phyloP scores from a whole-genome alignment of 2,113 vertebrate species.

The Microcebus ravelobensis region DNA sequence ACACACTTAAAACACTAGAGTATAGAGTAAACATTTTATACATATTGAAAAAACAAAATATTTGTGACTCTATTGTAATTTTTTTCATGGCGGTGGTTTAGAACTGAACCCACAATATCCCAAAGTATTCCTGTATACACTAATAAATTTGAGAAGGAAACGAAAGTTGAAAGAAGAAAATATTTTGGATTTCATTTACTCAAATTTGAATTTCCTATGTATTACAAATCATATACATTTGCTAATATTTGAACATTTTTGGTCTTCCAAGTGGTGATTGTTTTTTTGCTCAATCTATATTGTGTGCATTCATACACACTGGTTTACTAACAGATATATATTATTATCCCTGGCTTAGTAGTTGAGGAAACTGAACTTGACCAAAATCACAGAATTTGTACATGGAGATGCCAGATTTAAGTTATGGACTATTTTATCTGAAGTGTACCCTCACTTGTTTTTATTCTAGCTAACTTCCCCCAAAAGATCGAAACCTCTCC shows the following conservation, averaged over 20 bases:
- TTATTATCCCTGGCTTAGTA: neutral
- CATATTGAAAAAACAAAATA: neutral
- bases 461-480: neutral
- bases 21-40: neutral
- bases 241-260: neutral
- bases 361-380: neutral
- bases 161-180: neutral
- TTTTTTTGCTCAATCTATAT: neutral
- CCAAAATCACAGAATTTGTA: neutral
- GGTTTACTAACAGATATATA: neutral
- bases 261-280: neutral
- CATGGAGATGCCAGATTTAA: neutral
- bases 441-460: neutral
- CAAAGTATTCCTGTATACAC: neutral
- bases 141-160: constrained; percentile 16
- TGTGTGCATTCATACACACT: neutral
- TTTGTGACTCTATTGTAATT: neutral
- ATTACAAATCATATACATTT: neutral
- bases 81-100: neutral
- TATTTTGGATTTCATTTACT: neutral
- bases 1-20: neutral
- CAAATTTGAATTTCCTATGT: neutral
- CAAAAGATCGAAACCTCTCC: neutral
- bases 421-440: neutral
- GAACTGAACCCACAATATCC: neutral